These are phyloP conservation scores for Cloeon dipterum DNA, from an alignment of 2,888 invertebrate species.

Conservation along the genomic window DNA sequence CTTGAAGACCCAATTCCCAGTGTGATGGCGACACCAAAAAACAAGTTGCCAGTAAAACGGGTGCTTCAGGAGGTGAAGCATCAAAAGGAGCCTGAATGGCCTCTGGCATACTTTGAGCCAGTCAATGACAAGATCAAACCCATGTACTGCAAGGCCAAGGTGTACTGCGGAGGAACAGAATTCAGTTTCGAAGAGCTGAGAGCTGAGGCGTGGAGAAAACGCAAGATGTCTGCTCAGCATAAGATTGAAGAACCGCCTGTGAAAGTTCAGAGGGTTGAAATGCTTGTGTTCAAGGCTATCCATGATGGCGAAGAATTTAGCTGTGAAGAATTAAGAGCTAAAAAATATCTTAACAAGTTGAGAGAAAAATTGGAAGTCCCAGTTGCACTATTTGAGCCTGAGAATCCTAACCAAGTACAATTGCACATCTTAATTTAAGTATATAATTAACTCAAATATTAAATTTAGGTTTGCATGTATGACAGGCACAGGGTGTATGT, in stretches of 20 bases:
- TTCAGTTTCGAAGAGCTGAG: constrained; percentile 57
- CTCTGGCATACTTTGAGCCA: constrained; percentile 35
- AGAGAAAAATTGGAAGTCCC: too few species aligned
- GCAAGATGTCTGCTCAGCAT: background rate
- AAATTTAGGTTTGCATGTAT: background rate
- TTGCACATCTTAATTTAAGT: too few species aligned
- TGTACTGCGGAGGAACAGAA: constrained; percentile 38
- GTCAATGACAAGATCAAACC: constrained; percentile 32
- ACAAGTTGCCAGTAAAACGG: too few species aligned
- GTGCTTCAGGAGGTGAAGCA: constrained; percentile 1
- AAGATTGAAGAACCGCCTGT: background rate
- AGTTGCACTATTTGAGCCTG: background rate
- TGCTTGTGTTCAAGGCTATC: background rate
- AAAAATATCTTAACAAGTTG: background rate
- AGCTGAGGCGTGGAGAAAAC: constrained; percentile 16
- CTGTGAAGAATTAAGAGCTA: background rate
- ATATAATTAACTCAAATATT: too few species aligned
- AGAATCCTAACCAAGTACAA: too few species aligned
- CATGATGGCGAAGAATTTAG: background rate
- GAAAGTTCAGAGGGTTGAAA: too few species aligned
- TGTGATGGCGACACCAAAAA: too few species aligned
- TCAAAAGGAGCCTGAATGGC: constrained; percentile 24
- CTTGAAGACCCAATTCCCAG: too few species aligned
- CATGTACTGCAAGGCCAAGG: constrained; percentile 42
- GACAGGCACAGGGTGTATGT: background rate